Evolutionary conservation across 1,140 invertebrate genomes (phyloP), one percentile per base, ranked within the genome.

Genomic region (Nephila pilipes): DNA sequence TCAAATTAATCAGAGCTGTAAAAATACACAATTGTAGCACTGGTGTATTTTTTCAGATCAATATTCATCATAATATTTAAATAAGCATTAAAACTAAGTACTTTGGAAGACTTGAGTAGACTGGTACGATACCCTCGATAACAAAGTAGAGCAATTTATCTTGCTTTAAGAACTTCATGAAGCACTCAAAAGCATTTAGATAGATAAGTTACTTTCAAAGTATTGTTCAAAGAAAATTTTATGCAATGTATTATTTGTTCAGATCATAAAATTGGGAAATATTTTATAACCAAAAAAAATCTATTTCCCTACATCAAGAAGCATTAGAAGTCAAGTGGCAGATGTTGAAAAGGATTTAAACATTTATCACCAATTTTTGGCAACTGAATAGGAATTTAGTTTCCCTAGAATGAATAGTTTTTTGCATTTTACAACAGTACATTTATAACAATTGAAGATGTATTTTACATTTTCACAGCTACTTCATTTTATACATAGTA

Each of bases 401-500:
- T 87, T 87, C 25, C 20, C 18, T 36, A 32, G 22, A 87, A 83
- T 57, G 79, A 57, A 58, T 60, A 87, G 57, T n/a, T 38, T 60
- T 58, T 60, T 29, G 57, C 57, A 60, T 20, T 87, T 87, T 38
- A 32, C 85, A 63, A 87, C 57, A 38, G 20, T 87, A 87, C 85
- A 87, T 60, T 87, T 60, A 87, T 87, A 81, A 81, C 36, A 38
- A 81, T 81, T 22, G 46, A 81, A 55, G 46, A 81, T 25, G 25
- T 81, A 81, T 81, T 54, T 54, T 81, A 81, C 80, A 81, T 25
- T 55, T 55, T 54, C 46, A 81, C 36, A 22, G 36, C 85, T 87
- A 87, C 85, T 32, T 58, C 8, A 87, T 29, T 87, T 87, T 87
- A 87, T 87, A 87, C 85, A 87, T 81, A 81, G 80, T 54, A 54